Conservation (phyloP, 2,113 vertebrate species). For the Seriola rivoliana region DNA sequence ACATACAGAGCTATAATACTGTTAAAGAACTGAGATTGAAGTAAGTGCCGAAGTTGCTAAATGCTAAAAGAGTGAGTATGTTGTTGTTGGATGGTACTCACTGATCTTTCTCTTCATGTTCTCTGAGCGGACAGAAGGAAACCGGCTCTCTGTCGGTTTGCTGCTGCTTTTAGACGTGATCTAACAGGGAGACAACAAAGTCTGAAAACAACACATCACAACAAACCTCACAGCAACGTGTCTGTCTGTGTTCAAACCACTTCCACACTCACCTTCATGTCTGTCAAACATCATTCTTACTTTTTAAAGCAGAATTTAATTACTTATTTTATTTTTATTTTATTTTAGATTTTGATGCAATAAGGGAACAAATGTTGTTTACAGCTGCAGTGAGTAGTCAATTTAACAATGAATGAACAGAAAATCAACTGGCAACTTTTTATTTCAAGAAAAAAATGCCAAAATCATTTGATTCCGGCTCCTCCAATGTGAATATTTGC, state of each 20-base stretch:
- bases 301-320: too few species aligned
- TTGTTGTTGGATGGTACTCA: constrained; percentile 74
- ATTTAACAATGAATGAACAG: too few species aligned
- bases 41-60: neutral
- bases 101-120: constrained; percentile 94
- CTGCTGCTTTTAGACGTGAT: constrained; percentile 92
- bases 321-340: neutral
- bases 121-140: constrained; percentile 81
- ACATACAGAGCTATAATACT: too few species aligned
- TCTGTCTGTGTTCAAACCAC: neutral
- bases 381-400: too few species aligned
- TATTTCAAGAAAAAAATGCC: too few species aligned
- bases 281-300: too few species aligned
- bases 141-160: constrained; percentile 79
- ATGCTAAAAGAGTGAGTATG: neutral
- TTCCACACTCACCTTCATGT: neutral
- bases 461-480: too few species aligned
- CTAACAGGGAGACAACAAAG: constrained; percentile 47
- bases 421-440: too few species aligned
- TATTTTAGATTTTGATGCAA: too few species aligned
- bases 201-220: neutral
- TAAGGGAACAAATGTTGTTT: too few species aligned
- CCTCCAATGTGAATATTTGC: too few species aligned
- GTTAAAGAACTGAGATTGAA: neutral
- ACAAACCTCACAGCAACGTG: neutral